Evolutionary conservation across 2,113 vertebrate genomes (phyloP).

Genomic region (Eolophus roseicapilla): DNA sequence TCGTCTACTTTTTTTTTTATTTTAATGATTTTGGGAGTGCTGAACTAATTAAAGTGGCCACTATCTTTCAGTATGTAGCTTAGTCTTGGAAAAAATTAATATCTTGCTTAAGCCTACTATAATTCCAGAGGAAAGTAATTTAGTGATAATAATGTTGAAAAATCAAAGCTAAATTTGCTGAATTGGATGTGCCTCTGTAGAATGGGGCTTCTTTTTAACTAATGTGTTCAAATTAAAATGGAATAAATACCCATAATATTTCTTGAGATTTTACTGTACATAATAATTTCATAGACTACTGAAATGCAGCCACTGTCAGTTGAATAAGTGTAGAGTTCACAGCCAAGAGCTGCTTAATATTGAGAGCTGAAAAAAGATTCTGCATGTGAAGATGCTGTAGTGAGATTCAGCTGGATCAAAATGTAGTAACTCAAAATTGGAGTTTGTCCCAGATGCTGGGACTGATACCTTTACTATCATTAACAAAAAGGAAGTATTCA

Average conservation of each 20-base stretch:
- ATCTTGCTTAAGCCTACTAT: neutral
- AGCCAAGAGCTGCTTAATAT: neutral
- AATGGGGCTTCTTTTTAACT: neutral
- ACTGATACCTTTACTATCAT: neutral
- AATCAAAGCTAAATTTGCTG: neutral
- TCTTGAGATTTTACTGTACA: neutral
- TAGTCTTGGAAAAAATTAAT: neutral
- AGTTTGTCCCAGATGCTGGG: neutral
- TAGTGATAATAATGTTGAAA: neutral
- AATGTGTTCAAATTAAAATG: slow-evolving; percentile 6
- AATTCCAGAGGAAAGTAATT: neutral
- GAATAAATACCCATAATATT: slow-evolving; percentile 22
- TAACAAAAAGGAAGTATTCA: neutral
- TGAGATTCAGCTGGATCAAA: neutral
- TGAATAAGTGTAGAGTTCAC: neutral
- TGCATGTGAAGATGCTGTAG: neutral
- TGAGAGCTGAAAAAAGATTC: neutral
- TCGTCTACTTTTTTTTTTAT: neutral
- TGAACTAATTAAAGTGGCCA: neutral
- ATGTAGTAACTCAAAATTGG: neutral
- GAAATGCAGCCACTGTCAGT: neutral
- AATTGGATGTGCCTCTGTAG: neutral
- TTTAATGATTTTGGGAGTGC: neutral
- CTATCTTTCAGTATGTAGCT: neutral
- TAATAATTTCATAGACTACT: neutral